Evolutionary conservation across 2,888 invertebrate genomes (phyloP), one percentile per base, ranked within the genome.

Genomic region (Folsomia manolachei): DNA sequence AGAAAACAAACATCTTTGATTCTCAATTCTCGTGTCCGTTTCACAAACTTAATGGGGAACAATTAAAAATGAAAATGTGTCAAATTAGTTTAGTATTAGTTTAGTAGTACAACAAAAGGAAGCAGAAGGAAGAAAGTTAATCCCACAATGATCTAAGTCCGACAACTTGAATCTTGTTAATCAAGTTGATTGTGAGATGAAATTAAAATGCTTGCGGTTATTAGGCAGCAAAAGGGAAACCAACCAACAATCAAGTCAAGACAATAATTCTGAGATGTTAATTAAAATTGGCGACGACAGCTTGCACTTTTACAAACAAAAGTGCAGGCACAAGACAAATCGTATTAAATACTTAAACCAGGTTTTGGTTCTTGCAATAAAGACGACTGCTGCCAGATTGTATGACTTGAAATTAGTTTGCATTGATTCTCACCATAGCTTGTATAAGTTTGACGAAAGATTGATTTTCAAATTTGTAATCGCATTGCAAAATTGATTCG

Each of bases 111-210:
- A n/a, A n/a, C n/a, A n/a, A n/a, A n/a, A n/a, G n/a, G n/a, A n/a
- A n/a, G n/a, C n/a, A n/a, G n/a, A n/a, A n/a, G 70, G 70, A 71
- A 66, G 27, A 60, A 65, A 60, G 60, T 65, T 26, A 27, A 64
- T 7, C 70, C 39, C 14, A 14, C 39, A 14, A 39, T 39, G 39
- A 39, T 9, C 4, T 4, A 39, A 39, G 39, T 9, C 4, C 4
- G 56, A 11, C 9, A 51, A 21, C 56, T 7, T 56, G 56, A 18
- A 56, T 56, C 56, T 56, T 56, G 56, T 56, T 56, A 56, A 56
- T 56, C 56, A 56, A 21, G 56, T 56, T 56, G 56, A 56, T 56
- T 56, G 56, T 56, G 18, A 19, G 56, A 56, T 4, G 56, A 56
- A 56, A 56, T 56, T 56, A 56, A 56, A 39, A 14, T 56, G 56